These are phyloP conservation scores for Toxotes jaculatrix DNA, from an alignment of 2,113 vertebrate species.

Conservation along the genomic window DNA sequence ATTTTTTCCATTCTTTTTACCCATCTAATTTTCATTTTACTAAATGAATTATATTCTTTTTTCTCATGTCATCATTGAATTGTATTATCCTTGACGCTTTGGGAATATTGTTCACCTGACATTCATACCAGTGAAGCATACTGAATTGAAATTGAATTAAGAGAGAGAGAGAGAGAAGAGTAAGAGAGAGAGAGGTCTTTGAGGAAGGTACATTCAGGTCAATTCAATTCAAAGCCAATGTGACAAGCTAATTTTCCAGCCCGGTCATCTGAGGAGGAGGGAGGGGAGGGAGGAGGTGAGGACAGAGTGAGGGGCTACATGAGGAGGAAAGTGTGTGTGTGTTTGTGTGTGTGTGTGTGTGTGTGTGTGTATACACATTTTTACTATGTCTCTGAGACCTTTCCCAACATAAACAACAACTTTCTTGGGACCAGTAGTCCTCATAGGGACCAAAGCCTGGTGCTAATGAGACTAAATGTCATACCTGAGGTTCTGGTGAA, in stretches of 20 bases:
- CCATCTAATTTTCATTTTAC: too few relatives aligned
- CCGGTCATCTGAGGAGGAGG: slow-evolving; percentile 80
- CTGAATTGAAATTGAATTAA: not conserved
- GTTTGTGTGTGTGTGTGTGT: slow-evolving; percentile 14
- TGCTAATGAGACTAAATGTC: too few relatives aligned
- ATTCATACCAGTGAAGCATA: not conserved
- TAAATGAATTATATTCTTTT: not conserved
- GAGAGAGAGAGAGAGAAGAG: not conserved
- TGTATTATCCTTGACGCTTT: not conserved
- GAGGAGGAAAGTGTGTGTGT: not conserved
- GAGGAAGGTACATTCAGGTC: slow-evolving; percentile 83
- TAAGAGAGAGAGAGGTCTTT: not conserved
- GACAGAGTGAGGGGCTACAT: slow-evolving; percentile 8
- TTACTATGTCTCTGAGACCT: too few relatives aligned
- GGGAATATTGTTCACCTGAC: not conserved
- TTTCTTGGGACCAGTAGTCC: too few relatives aligned
- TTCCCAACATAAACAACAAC: too few relatives aligned
- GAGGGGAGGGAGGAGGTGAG: slow-evolving; percentile 2
- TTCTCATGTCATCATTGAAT: not conserved
- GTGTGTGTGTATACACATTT: not conserved
- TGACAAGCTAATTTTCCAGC: slow-evolving; percentile 87
- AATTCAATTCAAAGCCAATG: slow-evolving; percentile 86
- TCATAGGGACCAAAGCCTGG: too few relatives aligned
- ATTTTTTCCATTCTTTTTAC: too few relatives aligned
- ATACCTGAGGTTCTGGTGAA: too few relatives aligned